Evolutionary conservation across 2,797 vertebrate genomes (phyloP), one percentile per base, ranked within the genome.

Genomic region (Acanthurus leucopareius): DNA sequence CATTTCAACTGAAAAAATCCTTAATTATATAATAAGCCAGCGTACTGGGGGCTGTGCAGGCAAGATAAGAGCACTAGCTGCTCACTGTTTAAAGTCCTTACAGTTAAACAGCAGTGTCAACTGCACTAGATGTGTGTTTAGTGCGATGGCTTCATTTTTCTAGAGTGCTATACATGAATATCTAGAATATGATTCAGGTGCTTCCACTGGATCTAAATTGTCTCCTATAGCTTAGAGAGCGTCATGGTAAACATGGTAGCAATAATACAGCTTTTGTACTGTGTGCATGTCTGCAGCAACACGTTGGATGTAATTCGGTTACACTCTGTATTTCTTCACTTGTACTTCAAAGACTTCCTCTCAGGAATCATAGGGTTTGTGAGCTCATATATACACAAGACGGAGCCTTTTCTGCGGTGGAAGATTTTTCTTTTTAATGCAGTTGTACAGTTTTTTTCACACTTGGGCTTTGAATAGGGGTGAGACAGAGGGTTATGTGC

Each of bases 1-100:
- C 83, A 88, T 94, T 94, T 92, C 87, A 90, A 93, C 88, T 90
- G 88, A 84, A 91, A 89, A 95, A 92, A 85, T 81, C 82, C 83
- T 91, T 92, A 90, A 94, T 94, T 93, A 91, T 91, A 84, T 93
- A 91, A 94, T 90, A 93, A 92, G 88, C 77, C 85, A 88, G 77
- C 78, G 80, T 85, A 87, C 86, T 92, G 90, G 87, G 80, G 88
- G 79, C 89, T 93, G 90, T 86, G 82, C 85, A 78, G 87, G 73
- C 84, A 51, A 92, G 93, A 95, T 95, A 95, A 95, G 92, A 90
- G 80, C 73, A 72, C 32, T 70, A 53, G 90, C 91, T 83, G 85
- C 89, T 85, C 73, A 38, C 82, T 81, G 73, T 90, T 87, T 87
- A 88, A 91, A 90, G 86, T 88, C 86, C 79, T 86, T 79, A 73